Base-by-base conservation (phyloP, 2,888 invertebrate genomes). In the Eupsilia transversa region DNA sequence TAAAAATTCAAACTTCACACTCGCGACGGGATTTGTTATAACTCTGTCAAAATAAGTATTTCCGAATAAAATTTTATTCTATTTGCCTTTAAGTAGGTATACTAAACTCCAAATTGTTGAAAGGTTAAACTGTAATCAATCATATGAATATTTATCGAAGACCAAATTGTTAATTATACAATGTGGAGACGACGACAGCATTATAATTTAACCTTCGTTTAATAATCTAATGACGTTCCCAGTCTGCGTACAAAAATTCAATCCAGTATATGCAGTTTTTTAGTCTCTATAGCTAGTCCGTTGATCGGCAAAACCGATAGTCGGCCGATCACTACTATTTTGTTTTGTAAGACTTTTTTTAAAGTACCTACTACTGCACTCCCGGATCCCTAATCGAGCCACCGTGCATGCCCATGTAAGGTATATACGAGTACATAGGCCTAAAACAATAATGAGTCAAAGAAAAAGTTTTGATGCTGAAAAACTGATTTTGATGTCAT, bases 61-160 rank as follows among this genome's bases (percentile, higher is more conserved):
- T 46, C 23, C 43, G 82, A 60, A 69, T 54, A 41, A 43, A 49
- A 38, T 59, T 17, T 30, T 14, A 67, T 67, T 46, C 7, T 43
- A 54, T 54, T n/a, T 35, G 12, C 23, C 20, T 43, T 14, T 27
- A 35, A 65, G n/a, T n/a, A n/a, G n/a, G n/a, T n/a, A n/a, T n/a
- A 57, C 17, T 33, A 57, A 20, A 41, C 49, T 17, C 54, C n/a
- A 49, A 49, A 49, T 33, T 30, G 33, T 27, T 12, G 14, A 72
- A 72, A 80, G 41, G 72, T 80, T 46, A 66, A 72, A 82, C 38
- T 56, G 17, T 59, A 56, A 64, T 10, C 14, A 33, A 68, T 46
- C n/a, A 30, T 35, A 72, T 72, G 60, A 83, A 74, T 79, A 79
- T 82, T 73, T n/a, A 68, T 35, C 10, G 23, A 43, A 52, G 27